Percentiles rank a stretch among this genome's conserved stretches.
phyloP scores from a whole-genome alignment of 2,888 invertebrate genomes.

The Dynastes tityus region DNA sequence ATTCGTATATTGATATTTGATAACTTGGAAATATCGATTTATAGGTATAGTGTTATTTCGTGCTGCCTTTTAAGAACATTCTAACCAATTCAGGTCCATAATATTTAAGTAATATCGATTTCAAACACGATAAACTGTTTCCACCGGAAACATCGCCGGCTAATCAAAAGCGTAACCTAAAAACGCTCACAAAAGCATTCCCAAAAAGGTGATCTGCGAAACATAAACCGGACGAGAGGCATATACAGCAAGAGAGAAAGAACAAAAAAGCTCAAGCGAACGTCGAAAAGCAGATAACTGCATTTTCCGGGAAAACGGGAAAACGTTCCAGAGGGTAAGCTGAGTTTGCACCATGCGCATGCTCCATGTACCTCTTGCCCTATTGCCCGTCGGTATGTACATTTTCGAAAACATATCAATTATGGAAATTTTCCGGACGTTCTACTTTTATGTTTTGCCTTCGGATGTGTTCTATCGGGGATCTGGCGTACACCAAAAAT shows the following conservation, averaged over 20 bases:
- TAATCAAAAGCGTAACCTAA: background rate
- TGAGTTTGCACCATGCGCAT: background rate
- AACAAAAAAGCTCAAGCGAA: background rate
- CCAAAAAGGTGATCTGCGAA: too few species aligned
- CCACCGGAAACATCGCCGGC: background rate
- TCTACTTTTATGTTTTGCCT: slow-evolving; percentile 17
- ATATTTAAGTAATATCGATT: too few species aligned
- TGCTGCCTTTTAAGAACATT: too few species aligned
- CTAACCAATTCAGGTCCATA: too few species aligned
- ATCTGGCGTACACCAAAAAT: background rate
- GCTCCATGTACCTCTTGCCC: background rate
- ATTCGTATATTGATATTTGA: too few species aligned
- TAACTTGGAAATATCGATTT: too few species aligned
- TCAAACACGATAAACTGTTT: background rate
- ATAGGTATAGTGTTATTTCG: too few species aligned
- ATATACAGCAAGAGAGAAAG: background rate
- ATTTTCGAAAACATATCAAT: slow-evolving; percentile 27
- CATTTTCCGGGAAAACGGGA: slow-evolving; percentile 8
- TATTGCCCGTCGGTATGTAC: background rate
- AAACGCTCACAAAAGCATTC: background rate
- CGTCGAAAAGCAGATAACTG: slow-evolving; percentile 1
- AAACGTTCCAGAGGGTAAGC: background rate
- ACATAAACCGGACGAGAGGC: too few species aligned
- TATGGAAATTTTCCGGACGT: slow-evolving; percentile 29
- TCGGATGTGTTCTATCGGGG: background rate